Percentiles rank a stretch among this genome's conserved stretches.
Evolutionary conservation across 2,797 vertebrate species (phyloP).

Genomic region (Artibeus lituratus): DNA sequence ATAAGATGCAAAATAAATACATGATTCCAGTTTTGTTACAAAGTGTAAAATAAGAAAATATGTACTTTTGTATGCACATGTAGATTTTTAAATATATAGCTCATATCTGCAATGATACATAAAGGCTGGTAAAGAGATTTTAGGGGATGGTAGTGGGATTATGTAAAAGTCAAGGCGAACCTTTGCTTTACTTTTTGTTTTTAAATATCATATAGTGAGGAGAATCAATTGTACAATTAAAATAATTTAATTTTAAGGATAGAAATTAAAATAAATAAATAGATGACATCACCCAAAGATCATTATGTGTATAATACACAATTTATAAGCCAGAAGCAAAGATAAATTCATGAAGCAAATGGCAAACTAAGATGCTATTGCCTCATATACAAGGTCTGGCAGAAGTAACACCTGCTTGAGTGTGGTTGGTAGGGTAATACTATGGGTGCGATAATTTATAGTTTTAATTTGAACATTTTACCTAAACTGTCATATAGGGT

Average conservation of each 20-base stretch:
- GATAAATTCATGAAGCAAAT: conserved; percentile 3
- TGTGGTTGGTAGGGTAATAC: too few relatives aligned
- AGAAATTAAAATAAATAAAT: not conserved
- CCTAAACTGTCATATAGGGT: too few relatives aligned
- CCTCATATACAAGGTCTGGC: not conserved
- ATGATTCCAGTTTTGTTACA: not conserved
- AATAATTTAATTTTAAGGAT: conserved; percentile 7
- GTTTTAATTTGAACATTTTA: too few relatives aligned
- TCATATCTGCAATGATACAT: not conserved
- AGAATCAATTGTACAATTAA: not conserved
- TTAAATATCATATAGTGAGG: not conserved
- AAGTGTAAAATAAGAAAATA: conserved; percentile 2
- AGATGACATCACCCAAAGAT: not conserved
- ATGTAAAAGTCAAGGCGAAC: not conserved
- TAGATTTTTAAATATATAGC: not conserved
- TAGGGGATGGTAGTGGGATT: not conserved
- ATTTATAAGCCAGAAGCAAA: not conserved
- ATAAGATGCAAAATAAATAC: not conserved
- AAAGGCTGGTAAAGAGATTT: not conserved
- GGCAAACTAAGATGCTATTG: not conserved
- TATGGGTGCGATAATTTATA: too few relatives aligned
- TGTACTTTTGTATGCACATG: not conserved
- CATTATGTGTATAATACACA: not conserved
- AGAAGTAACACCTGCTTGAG: too few relatives aligned
- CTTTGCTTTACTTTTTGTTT: conserved; percentile 3